A percentile compares a stretch with the other conserved stretches of the same genome.
phyloP scores from a whole-genome alignment of 2,797 vertebrate species.

The Octomys mimax region DNA sequence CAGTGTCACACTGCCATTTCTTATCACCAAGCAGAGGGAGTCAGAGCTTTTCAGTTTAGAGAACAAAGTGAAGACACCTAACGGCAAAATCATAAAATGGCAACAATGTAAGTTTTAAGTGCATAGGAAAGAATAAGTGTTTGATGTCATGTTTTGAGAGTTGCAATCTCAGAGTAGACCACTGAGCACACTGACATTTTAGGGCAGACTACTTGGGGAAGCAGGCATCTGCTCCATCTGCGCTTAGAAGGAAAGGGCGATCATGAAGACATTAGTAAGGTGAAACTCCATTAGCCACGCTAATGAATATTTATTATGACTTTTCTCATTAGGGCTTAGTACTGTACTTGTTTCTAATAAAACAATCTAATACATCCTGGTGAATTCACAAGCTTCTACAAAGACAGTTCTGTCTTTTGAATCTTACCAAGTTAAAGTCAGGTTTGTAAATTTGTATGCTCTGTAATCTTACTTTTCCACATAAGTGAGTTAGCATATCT shows the following conservation, averaged over 20 bases:
- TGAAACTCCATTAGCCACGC: not conserved
- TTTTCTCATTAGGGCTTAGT: not conserved
- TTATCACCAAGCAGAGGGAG: not conserved
- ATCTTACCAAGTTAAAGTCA: not conserved
- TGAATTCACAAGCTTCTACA: not conserved
- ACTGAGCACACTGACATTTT: not conserved
- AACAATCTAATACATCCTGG: not conserved
- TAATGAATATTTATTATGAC: not conserved
- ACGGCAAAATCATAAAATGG: not conserved
- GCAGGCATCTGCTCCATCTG: not conserved
- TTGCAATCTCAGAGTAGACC: not conserved
- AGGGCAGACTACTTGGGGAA: not conserved
- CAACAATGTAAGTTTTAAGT: not conserved
- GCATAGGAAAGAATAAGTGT: not conserved
- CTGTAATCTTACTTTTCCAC: not conserved
- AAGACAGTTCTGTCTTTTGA: not conserved
- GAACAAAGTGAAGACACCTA: not conserved
- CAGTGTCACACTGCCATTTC: not conserved
- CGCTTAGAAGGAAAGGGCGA: not conserved
- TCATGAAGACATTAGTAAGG: not conserved
- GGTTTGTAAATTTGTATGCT: not conserved
- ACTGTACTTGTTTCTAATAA: not conserved
- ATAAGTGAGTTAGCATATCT: not conserved
- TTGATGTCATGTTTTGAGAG: not conserved
- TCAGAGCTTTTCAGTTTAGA: not conserved